Base-by-base conservation (phyloP, 2,888 invertebrate genomes). In the Hoplodrina ambigua region DNA sequence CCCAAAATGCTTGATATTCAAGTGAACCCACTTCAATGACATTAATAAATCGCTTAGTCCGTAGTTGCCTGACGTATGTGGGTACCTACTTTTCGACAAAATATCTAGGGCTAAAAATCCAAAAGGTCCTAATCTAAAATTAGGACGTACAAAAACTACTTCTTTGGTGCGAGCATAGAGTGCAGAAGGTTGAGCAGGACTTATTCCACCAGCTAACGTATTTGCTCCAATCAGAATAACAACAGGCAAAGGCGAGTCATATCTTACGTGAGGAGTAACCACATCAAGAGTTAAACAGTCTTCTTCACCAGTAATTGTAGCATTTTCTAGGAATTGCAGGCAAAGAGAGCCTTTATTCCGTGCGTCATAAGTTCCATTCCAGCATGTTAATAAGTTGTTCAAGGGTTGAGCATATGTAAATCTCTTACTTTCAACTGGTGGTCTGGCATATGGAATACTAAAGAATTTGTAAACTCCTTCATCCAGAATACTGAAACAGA, bases 211-310 rank as follows among this genome's bases (percentile, higher is more conserved):
- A 30, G 97, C 97, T n/a, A 98, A 92, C 0, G 97, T 97, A 70
- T 98, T 98, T 0, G 98, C 97, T 1, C 98, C 98, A 69, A 98
- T 97, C 75, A 98, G 95, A 0, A 99, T 97, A 57, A 99, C 97
- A 0, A 99, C 98, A 0, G 98, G 98, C 69, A 98, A 90, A 0
- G 98, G 98, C 20, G 97, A 97, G 82, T 97, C 97, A 87, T 98
- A 98, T 58, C 97, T 96, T 4, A 98, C 97, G 79, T 97, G 97
- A 0, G 98, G 98, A 1, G 98, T 98, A 46, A 97, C 97, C 1
- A 99, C 97, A 86, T 98, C 98, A 11, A 99, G 92, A 20, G 97
- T 98, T 50, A 99, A 94, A 84, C 99, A 99, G 90, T 98, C 97
- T 91, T 99, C 99, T 5, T 96, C 94, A 0, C 98, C 98, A n/a